phyloP scores from a whole-genome alignment of 1,140 invertebrate genomes.

The Melitaea cinxia region DNA sequence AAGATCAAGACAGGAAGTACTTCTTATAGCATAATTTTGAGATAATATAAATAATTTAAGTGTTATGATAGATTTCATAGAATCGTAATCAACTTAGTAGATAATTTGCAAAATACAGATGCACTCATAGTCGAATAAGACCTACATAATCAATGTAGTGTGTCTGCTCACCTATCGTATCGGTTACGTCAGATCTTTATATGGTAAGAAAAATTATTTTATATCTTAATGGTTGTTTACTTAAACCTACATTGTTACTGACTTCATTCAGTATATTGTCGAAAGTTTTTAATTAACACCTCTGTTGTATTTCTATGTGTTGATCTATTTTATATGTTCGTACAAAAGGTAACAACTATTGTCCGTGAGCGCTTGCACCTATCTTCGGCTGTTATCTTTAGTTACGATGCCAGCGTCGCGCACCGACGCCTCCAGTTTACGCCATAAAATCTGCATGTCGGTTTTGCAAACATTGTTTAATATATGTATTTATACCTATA shows the following conservation, averaged over 20 bases:
- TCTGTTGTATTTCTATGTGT: neutral
- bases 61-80: neutral
- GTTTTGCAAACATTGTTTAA: slow-evolving; percentile 48
- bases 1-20: too few relatives aligned
- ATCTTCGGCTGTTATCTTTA: slow-evolving; percentile 48
- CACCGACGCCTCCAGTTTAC: slow-evolving; percentile 54
- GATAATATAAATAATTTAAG: neutral
- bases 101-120: slow-evolving; percentile 19
- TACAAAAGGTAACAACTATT: slow-evolving; percentile 15
- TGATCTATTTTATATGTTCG: slow-evolving; percentile 11
- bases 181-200: slow-evolving; percentile 58
- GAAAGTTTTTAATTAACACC: too few relatives aligned
- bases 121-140: slow-evolving; percentile 51
- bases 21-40: too few relatives aligned
- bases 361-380: slow-evolving; percentile 14
- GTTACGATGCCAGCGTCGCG: slow-evolving; percentile 49
- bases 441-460: slow-evolving; percentile 48
- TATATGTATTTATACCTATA: neutral
- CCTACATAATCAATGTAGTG: slow-evolving; percentile 69
- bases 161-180: slow-evolving; percentile 58
- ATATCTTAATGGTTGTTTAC: neutral
- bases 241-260: neutral
- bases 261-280: neutral
- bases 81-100: neutral
- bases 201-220: slow-evolving; percentile 30